Evolutionary conservation across 2,797 vertebrate species (phyloP).

Genomic region (Amblyopsis hoosieri): DNA sequence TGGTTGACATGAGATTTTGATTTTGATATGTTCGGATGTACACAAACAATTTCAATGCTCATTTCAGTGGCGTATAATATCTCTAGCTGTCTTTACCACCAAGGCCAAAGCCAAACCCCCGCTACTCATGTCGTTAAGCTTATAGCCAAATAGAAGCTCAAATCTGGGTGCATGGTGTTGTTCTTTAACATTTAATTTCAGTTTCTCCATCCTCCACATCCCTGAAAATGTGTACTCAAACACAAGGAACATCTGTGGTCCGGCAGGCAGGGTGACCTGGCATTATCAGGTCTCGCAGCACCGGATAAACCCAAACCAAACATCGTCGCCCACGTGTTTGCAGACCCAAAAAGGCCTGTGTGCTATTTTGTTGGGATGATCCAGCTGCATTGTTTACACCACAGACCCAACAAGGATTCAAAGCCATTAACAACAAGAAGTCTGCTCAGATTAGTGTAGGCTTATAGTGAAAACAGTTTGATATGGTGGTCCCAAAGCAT

Average conservation of each 20-base stretch:
- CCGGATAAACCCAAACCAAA: slow-evolving; percentile 73
- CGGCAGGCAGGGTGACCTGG: slow-evolving; percentile 55
- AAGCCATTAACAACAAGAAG: slow-evolving; percentile 66
- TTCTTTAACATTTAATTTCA: background rate
- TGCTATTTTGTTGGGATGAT: slow-evolving; percentile 64
- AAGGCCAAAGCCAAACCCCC: no score
- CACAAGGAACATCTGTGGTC: slow-evolving; percentile 56
- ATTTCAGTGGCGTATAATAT: no score
- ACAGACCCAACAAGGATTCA: slow-evolving; percentile 64
- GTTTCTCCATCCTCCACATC: slow-evolving; percentile 2
- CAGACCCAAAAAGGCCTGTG: slow-evolving; percentile 51
- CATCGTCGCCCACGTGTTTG: slow-evolving; percentile 63
- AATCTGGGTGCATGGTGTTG: no score
- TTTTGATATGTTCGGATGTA: no score
- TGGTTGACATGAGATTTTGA: no score
- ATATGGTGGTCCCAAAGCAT: slow-evolving; percentile 40
- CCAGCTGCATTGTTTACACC: slow-evolving; percentile 71
- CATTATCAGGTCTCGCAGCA: slow-evolving; percentile 67
- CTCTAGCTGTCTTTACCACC: no score
- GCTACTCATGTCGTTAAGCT: no score
- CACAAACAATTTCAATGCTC: no score
- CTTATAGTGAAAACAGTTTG: slow-evolving; percentile 61
- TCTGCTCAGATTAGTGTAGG: slow-evolving; percentile 57
- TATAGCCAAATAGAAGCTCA: no score
- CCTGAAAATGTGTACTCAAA: slow-evolving; percentile 23